Evolutionary conservation across 30 jellyfish, hydroid and myxozoan species (phyloP), one percentile per base, ranked within the genome.

Genomic region (Pelagia noctiluca): DNA sequence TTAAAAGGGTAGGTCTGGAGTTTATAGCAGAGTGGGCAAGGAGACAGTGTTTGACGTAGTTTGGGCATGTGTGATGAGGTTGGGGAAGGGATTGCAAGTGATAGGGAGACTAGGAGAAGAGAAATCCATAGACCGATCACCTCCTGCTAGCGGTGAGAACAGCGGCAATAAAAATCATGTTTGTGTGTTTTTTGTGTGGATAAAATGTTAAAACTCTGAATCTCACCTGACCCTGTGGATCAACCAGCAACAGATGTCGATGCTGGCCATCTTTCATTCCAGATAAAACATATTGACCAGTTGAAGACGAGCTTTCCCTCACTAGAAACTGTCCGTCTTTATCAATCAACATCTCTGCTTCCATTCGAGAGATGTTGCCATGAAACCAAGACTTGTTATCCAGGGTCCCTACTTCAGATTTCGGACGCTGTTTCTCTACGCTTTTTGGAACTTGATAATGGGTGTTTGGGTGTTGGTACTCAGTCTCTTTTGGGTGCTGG

Each of bases 251-350:
- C 18, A 93, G 83, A 62, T 93, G 99, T 63, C 94, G 67, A 71
- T 72, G 89, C 32, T 65, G 93, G 50, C 86, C 88, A 33, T 78
- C 92, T 63, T 90, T 66, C 90, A 87, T 50, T 60, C 95, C 97
- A 47, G 96, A 81, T 37, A 93, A 53, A 3, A 93, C 99, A 73
- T 78, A 73, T 21, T 83, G 92, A 0, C 97, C 99, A 23, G 76
- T 54, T 0, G 79, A 34, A 64, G 80, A 89, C 4, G 97, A 74
- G 38, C 88, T 82, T 50, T 93, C 99, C 37, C 99, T 77, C 8
- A 93, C 97, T n/a, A 93, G 49, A 76, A 81, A 93, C 38, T 93
- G 97, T 3, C 99, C 99, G 83, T 93, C 99, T 11, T 50, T 28
- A 24, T 82, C 89, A 63, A 93, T 63, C 67, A 93, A 74, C 79